Conservation (phyloP, 2,113 vertebrate genomes). For the Genyomyrus donnyi region DNA sequence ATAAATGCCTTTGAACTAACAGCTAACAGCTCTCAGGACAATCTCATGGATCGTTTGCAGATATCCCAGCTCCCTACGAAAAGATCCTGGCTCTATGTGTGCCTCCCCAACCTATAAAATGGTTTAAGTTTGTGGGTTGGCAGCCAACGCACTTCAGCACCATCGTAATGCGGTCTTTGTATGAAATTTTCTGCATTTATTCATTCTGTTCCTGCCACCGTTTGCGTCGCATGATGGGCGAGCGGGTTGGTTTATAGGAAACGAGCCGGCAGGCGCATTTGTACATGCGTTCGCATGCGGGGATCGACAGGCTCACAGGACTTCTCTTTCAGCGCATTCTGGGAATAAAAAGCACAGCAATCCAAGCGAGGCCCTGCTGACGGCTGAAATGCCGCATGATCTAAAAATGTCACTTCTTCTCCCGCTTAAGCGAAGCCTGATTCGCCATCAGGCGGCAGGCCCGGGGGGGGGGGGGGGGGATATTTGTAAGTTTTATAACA, state of each 20-base stretch:
- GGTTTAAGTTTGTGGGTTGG: not conserved
- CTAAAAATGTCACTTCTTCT: constrained; percentile 5
- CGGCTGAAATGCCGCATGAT: not conserved
- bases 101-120: not conserved
- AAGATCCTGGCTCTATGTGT: not conserved
- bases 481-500: no score
- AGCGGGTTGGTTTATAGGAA: not conserved
- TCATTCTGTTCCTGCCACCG: not conserved
- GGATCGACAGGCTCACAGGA: not conserved
- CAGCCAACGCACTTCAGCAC: not conserved
- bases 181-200: not conserved
- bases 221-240: not conserved
- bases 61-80: no score
- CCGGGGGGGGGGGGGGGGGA: not conserved
- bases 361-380: not conserved
- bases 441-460: not conserved
- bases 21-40: no score
- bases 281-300: not conserved
- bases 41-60: no score
- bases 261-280: not conserved
- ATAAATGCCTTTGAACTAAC: no score
- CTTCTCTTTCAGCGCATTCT: not conserved
- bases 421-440: not conserved
- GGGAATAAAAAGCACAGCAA: not conserved
- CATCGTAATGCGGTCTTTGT: not conserved